Base-by-base conservation (phyloP, 2,797 vertebrate genomes). In the Arremon brunneinucha region DNA sequence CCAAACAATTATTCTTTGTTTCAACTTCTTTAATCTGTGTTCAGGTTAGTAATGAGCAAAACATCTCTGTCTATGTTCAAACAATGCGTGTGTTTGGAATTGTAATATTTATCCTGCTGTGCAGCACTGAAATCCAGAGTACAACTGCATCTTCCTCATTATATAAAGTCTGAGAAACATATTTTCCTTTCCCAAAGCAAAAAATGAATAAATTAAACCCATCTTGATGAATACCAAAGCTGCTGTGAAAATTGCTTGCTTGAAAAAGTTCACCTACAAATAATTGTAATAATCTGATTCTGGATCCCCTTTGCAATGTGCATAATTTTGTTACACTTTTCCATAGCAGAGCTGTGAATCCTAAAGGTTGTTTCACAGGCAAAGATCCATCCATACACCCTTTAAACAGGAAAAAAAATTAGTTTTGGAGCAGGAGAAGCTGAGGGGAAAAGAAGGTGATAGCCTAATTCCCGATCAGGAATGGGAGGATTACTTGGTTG, bases 1-100 rank as follows among this genome's bases (percentile, higher is more conserved):
- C 91, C 41, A 59, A 94, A 93, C 93, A 96, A 95, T 88, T 91
- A 86, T 82, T 93, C 93, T 93, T 95, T 90, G 72, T 93, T 97
- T 94, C 85, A 94, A 52, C 56, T 77, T 88, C 60, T 83, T 91
- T 89, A 64, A 24, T 90, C 37, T 89, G 56, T 77, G 43, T 56
- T 95, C 83, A 59, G 64, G 32, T 93, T 89, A 77, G 49, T 52
- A 92, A 88, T 70, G 75, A 90, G 70, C 30, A 59, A 74, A 94
- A 89, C 68, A 68, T 52, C 3, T 0, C 77, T 50, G 55, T 64
- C 83, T 92, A 0, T 75, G 21, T 82, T 96, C 56, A 89, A 86
- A 83, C 81, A 71, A 41, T 60, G 55, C 3, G 0, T 28, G 26
- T 35, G 60, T 44, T 52, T 82, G 77, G 62, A 69, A 64, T 16